phyloP scores from a whole-genome alignment of 2,888 invertebrate genomes.

The Amaurobius ferox region DNA sequence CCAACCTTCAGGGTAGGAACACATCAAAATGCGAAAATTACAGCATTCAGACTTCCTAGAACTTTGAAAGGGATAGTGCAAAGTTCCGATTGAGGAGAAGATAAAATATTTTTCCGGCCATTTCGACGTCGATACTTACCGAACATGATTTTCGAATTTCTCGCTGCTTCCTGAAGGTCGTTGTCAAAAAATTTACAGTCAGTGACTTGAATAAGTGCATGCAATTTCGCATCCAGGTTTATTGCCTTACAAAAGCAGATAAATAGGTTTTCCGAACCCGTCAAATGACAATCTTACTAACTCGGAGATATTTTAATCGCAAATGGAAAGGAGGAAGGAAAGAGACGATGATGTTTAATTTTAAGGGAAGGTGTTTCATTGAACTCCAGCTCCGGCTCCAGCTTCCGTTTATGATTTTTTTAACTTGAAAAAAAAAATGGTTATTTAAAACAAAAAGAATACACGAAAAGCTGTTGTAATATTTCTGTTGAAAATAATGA shows the following conservation, averaged over 20 bases:
- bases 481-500: no score
- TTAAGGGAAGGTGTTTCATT: no score
- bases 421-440: no score
- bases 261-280: constrained; percentile 42
- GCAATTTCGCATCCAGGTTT: constrained; percentile 15
- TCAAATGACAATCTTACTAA: neutral
- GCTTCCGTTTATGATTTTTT: no score
- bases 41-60: neutral
- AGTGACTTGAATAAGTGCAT: constrained; percentile 53
- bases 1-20: neutral
- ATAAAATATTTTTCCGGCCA: constrained; percentile 21
- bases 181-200: constrained; percentile 49
- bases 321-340: neutral
- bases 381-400: no score
- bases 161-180: constrained; percentile 44
- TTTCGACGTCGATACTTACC: neutral
- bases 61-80: neutral
- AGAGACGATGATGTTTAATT: neutral
- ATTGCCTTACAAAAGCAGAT: constrained; percentile 16
- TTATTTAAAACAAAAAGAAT: no score
- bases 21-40: neutral
- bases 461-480: no score
- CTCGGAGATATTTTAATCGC: neutral
- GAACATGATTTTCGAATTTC: constrained; percentile 1
- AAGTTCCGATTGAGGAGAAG: neutral